phyloP scores from a whole-genome alignment of 2,888 invertebrate species.

The Carcina quercana region DNA sequence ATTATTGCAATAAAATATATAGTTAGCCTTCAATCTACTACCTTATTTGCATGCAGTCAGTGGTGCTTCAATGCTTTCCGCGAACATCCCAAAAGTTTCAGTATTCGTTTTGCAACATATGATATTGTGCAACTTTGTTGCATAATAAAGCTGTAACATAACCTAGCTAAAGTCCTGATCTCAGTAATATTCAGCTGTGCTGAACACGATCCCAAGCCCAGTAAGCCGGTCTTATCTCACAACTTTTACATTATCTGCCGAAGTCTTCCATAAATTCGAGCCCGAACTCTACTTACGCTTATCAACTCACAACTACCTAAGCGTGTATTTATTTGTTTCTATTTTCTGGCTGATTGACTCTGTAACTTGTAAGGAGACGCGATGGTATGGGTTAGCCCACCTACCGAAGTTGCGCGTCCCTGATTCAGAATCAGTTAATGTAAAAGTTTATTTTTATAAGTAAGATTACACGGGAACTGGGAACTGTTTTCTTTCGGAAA shows the following conservation, averaged over 20 bases:
- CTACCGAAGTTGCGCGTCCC: constrained; percentile 52
- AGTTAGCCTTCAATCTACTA: too few relatives aligned
- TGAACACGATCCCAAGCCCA: constrained; percentile 35
- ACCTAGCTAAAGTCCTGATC: constrained; percentile 32
- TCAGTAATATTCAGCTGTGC: constrained; percentile 45
- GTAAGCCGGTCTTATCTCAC: constrained; percentile 58
- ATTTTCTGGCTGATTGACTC: constrained; percentile 66
- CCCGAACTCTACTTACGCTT: constrained; percentile 56
- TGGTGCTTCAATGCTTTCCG: too few relatives aligned
- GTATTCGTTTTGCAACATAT: too few relatives aligned
- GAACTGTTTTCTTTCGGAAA: constrained; percentile 66
- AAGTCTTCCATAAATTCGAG: constrained; percentile 61
- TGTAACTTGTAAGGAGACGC: constrained; percentile 44
- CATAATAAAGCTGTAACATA: constrained; percentile 35
- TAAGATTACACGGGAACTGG: constrained; percentile 71
- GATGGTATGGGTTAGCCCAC: constrained; percentile 48
- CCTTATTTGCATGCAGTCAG: too few relatives aligned
- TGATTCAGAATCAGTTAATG: constrained; percentile 74
- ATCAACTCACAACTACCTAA: constrained; percentile 68
- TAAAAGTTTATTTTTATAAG: constrained; percentile 76
- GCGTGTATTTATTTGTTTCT: constrained; percentile 68
- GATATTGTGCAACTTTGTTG: constrained; percentile 11
- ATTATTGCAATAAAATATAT: too few relatives aligned
- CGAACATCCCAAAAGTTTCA: too few relatives aligned
- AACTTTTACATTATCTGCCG: constrained; percentile 65